Base-by-base conservation (phyloP, 2,888 invertebrate species). In the Arge pagana region DNA sequence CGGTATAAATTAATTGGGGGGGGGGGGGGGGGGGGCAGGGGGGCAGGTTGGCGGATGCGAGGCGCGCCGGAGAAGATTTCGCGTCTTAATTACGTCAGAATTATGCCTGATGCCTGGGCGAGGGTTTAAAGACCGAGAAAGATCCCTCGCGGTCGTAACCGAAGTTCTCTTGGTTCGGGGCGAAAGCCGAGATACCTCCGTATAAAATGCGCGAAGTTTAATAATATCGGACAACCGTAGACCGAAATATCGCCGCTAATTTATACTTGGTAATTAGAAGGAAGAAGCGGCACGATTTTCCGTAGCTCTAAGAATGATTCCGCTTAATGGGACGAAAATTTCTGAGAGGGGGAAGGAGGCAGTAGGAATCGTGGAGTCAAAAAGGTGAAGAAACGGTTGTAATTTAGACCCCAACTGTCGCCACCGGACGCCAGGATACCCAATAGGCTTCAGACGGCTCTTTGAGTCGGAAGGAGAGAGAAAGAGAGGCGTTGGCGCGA, bases 1-100 rank as follows among this genome's bases (percentile, higher is more conserved):
- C 57, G 58, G 50, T 50, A 54, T 51, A 58, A 57, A 60, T 60
- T 58, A 54, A 57, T 54, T 53, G 40, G 53, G 24, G 24, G 16
- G 39, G 41, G 23, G 42, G 28, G 28, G 53, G 37, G 33, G 54
- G 30, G 19, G 30, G 40, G 37, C 28, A 33, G 30, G 40, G 51
- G 24, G 31, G 35, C 55, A 45, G 26, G 45, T 50, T 37, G 42
- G 35, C 21, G 18, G 37, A 43, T 31, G 49, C 8, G 26, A 5
- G 5, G 30, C 30, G 40, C 21, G 15, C 43, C 37, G 28, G 31
- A 16, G 28, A 16, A 33, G 28, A 43, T 16, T 28, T 41, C 48
- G 42, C 49, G 43, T 42, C 56, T 58, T 58, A 60, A 60, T 60
- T 58, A 55, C 52, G 28, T 53, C 49, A 40, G 50, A 52, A 50